Percentiles rank a stretch among this genome's conserved stretches.
phyloP scores from a whole-genome alignment of 2,888 invertebrate species.

The Nomada ruficornis region DNA sequence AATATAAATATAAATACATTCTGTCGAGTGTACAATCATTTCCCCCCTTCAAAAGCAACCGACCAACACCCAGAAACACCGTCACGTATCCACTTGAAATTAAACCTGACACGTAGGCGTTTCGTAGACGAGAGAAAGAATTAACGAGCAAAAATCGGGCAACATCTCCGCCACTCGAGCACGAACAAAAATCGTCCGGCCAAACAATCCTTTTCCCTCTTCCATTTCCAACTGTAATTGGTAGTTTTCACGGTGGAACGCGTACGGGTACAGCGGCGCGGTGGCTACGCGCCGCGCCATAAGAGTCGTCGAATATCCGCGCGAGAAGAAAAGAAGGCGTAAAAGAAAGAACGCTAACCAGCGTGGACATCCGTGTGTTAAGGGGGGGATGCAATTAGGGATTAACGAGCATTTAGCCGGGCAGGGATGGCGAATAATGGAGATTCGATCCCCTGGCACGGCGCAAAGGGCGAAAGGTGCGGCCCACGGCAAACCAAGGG shows the following conservation, averaged over 20 bases:
- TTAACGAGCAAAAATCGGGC: neutral
- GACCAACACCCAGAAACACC: too few species aligned
- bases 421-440: constrained; percentile 64
- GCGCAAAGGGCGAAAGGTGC: constrained; percentile 42
- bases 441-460: constrained; percentile 43
- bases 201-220: neutral
- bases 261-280: neutral
- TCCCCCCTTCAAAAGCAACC: too few species aligned
- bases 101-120: neutral
- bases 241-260: neutral
- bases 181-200: neutral
- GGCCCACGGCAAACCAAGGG: constrained; percentile 33
- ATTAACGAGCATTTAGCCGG: constrained; percentile 68
- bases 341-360: neutral
- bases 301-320: constrained; percentile 3
- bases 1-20: too few species aligned
- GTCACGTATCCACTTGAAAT: neutral
- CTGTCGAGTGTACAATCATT: too few species aligned
- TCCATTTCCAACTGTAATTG: neutral
- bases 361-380: constrained; percentile 26
- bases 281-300: neutral
- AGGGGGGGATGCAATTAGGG: constrained; percentile 44
- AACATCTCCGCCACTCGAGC: neutral
- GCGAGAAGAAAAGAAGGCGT: neutral
- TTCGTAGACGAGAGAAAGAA: neutral